Conservation (phyloP, 2,888 invertebrate genomes). For the Ophraella communa region DNA sequence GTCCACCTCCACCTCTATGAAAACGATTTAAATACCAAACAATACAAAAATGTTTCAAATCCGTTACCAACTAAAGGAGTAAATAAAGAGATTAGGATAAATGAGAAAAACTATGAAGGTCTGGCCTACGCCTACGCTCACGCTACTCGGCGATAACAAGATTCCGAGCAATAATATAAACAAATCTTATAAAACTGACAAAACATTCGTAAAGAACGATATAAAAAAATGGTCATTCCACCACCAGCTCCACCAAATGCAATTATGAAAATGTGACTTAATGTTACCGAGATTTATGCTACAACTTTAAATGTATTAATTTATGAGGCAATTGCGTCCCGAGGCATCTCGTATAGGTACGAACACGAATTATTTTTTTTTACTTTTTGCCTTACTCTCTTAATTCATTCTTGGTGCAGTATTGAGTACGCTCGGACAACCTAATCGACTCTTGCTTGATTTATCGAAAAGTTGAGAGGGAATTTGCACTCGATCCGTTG, state of each 20-base stretch:
- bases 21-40: no score
- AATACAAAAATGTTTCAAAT: no score
- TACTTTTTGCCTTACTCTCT: constrained; percentile 35
- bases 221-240: background rate
- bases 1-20: no score
- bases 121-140: no score
- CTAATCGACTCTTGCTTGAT: constrained; percentile 39
- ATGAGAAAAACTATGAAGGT: no score
- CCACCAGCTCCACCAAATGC: constrained; percentile 54
- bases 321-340: constrained; percentile 57
- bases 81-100: no score
- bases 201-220: constrained; percentile 44
- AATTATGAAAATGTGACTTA: constrained; percentile 62
- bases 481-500: background rate
- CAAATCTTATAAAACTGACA: constrained; percentile 46
- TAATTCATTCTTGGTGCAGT: constrained; percentile 38
- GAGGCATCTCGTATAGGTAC: constrained; percentile 47
- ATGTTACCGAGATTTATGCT: constrained; percentile 59
- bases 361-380: constrained; percentile 39
- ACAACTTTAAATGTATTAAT: constrained; percentile 60
- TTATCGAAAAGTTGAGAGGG: constrained; percentile 23
- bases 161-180: constrained; percentile 31
- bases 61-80: no score
- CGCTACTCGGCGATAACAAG: no score
- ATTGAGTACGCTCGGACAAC: constrained; percentile 39